Evolutionary conservation across 2,113 vertebrate species (phyloP), one percentile per base, ranked within the genome.

Genomic region (Planiliza haematocheilus): DNA sequence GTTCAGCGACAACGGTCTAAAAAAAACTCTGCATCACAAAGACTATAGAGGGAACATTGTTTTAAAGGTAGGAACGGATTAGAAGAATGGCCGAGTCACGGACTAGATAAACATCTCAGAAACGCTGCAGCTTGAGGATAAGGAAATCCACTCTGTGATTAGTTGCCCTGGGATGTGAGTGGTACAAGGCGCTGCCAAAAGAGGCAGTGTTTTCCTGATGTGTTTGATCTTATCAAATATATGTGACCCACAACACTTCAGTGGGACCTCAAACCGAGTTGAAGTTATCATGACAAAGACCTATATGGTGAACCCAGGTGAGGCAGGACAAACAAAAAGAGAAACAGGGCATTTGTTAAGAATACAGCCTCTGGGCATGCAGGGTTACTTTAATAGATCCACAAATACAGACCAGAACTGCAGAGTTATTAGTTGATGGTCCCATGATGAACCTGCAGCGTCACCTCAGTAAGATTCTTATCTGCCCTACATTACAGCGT

Each of bases 271-370:
- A 79, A 67, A 62, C 65, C 48, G 73, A 85, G 41, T 5, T 1
- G 50, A 34, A 12, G 17, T 85, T 91, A 81, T 65, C 80, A 91
- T 88, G 30, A 91, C 88, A 92, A 91, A 86, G 85, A 42, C n/a
- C 66, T 20, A 51, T 34, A 67, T 86, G 82, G 70, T 76, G 72
- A 70, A 70, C 60, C 75, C 72, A 88, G 77, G 84, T 89, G 79
- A 41, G 79, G 0, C 24, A 42, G 72, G 68, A 77, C 62, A 87
- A 53, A 78, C 83, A 56, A 53, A 57, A 61, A 74, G 64, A 81
- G 21, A 43, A 74, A 83, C 57, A 11, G 38, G 71, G 69, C 49
- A 79, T 91, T 92, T 82, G 86, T 90, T 81, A 77, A 83, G 36
- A 65, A 76, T 7, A 53, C 60, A 46, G 81, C 90, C 83, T 70